These are phyloP conservation scores for Drosophila lowei DNA, from an alignment of 1,140 invertebrate species.

Conservation along the genomic window DNA sequence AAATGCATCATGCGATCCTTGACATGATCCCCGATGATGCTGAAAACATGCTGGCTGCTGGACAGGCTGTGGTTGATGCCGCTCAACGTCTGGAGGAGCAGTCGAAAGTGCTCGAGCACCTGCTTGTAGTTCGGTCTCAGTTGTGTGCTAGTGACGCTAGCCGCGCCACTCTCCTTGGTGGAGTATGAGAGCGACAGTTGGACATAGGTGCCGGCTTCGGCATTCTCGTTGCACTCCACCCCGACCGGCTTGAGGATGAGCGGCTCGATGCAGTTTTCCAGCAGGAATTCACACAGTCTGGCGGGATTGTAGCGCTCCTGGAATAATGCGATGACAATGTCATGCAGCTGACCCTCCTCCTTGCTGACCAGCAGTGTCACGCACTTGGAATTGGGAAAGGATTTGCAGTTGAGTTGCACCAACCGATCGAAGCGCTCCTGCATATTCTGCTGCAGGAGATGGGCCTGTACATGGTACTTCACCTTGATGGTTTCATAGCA, in stretches of 20 bases:
- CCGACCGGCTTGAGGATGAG: constrained; percentile 74
- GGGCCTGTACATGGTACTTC: constrained; percentile 68
- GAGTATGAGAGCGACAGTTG: constrained; percentile 74
- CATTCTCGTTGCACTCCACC: constrained; percentile 54
- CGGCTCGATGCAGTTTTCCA: constrained; percentile 77
- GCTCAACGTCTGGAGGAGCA: constrained; percentile 86
- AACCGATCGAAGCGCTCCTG: constrained; percentile 72
- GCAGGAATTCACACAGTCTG: constrained; percentile 67
- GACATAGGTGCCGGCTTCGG: constrained; percentile 21
- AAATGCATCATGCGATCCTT: constrained; percentile 86
- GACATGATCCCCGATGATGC: constrained; percentile 86
- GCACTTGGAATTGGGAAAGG: constrained; percentile 71
- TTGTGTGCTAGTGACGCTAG: background rate
- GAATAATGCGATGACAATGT: constrained; percentile 73
- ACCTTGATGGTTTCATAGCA: constrained; percentile 78
- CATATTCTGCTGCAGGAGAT: constrained; percentile 73
- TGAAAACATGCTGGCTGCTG: constrained; percentile 85
- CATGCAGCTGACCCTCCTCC: constrained; percentile 67
- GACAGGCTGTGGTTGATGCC: constrained; percentile 85
- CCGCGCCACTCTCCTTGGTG: constrained; percentile 43
- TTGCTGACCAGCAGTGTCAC: constrained; percentile 72
- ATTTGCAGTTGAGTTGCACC: constrained; percentile 73
- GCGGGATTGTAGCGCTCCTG: constrained; percentile 72
- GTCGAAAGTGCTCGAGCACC: constrained; percentile 86
- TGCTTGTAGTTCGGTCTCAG: constrained; percentile 84